Evolutionary conservation across 2,797 vertebrate genomes (phyloP).

Genomic region (Pachyuromys duprasi): DNA sequence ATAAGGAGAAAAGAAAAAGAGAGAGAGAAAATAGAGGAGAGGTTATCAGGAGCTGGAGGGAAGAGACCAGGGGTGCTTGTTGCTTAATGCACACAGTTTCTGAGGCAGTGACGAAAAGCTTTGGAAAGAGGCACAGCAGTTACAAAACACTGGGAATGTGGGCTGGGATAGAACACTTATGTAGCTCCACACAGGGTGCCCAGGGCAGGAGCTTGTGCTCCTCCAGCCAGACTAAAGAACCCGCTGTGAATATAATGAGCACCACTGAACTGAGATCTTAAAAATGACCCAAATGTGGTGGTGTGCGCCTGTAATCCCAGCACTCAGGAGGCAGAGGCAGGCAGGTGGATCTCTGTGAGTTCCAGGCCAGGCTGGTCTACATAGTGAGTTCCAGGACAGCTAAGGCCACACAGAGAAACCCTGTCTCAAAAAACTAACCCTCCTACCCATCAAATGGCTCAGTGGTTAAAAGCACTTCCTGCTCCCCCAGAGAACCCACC

Average conservation of each 20-base stretch:
- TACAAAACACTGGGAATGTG: not conserved
- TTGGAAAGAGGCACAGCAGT: not conserved
- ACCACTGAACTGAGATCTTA: not conserved
- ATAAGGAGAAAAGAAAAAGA: not conserved
- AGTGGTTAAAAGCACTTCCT: not conserved
- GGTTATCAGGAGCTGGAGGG: not conserved
- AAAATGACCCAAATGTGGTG: not conserved
- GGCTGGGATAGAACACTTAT: not conserved
- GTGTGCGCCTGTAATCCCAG: not conserved
- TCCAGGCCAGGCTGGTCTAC: not conserved
- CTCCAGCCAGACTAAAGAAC: not conserved
- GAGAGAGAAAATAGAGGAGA: not conserved
- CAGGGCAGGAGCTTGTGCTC: no score
- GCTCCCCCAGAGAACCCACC: not conserved
- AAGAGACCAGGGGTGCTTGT: not conserved
- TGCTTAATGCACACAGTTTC: not conserved
- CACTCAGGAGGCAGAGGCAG: not conserved
- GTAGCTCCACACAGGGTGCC: not conserved
- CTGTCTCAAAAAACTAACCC: not conserved
- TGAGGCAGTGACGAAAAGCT: not conserved
- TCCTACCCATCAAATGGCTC: not conserved
- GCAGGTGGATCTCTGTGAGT: not conserved
- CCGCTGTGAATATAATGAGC: not conserved
- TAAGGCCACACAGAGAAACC: not conserved
- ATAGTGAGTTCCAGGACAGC: not conserved